Evolutionary conservation across 2,113 vertebrate species (phyloP), one percentile per base, ranked within the genome.

Genomic region (Pygathrix nemaeus): DNA sequence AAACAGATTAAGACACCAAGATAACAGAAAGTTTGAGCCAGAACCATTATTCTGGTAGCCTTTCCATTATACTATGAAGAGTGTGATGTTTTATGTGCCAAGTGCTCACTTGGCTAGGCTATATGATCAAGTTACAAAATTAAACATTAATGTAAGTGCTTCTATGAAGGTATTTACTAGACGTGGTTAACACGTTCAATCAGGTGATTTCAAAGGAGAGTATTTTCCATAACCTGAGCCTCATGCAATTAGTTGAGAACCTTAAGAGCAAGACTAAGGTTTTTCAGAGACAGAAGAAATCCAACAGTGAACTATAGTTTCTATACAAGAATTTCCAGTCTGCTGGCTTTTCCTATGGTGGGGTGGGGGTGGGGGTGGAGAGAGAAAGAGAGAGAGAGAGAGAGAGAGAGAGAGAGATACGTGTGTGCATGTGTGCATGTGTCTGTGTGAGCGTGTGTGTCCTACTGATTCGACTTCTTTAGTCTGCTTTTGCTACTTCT

Each of bases 221-320:
- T 59, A 68, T 76, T 32, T 14, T 88, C 18, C 12, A 8, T 18
- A n/a, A 90, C 38, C 23, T 52, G 32, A 6, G 21, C 11, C 7
- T 85, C 25, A 7, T 45, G 12, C 43, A 45, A 23, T 86, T 23
- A 45, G 8, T 6, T 86, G 55, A 81, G 85, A 38, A 18, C 3
- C 3, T 38, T 75, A 32, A 88, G 18, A 78, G 21, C 25, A 55
- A 88, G 25, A 91, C 30, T 57, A 3, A 88, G 4, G 0, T 81
- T 73, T 88, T 81, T 25, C 43, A 32, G 35, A 76, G 23, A 38
- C 80, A 90, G 35, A 88, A 96, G 45, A 72, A 83, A 61, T 48
- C 2, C 5, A 48, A 9, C 1, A 52, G 40, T 20, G 45, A 0
- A 32, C 7, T 25, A 0, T 7, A 38, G 18, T 12, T 68, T 14